A percentile compares a stretch with the other conserved stretches of the same genome.
Evolutionary conservation across 1,140 invertebrate genomes (phyloP).

Genomic region (Zaprionus vittiger): DNA sequence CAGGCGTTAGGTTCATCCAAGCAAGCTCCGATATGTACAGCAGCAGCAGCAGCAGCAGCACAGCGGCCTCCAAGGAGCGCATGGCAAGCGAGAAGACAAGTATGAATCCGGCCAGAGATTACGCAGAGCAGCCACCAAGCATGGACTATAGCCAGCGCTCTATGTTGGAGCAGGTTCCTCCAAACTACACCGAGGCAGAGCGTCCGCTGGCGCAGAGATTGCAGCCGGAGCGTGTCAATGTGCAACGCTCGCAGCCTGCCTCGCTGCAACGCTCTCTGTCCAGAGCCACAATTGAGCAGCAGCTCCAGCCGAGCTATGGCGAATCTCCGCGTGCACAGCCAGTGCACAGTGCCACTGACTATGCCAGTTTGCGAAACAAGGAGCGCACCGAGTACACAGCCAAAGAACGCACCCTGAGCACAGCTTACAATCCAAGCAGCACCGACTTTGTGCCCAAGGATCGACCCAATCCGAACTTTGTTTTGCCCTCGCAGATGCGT

Average conservation of each 20-base stretch:
- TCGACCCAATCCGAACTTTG: conserved; percentile 62
- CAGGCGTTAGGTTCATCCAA: conserved; percentile 66
- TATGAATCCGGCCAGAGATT: not conserved
- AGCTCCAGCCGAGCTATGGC: not conserved
- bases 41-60: conserved; percentile 4
- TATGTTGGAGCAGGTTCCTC: conserved; percentile 19
- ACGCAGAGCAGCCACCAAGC: not conserved
- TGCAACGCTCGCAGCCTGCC: not conserved
- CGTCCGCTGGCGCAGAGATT: not conserved
- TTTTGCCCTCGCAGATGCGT: conserved; percentile 75
- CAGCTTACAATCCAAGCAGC: conserved; percentile 17
- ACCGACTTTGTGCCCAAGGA: conserved; percentile 42
- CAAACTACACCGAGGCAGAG: not conserved
- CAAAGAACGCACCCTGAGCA: conserved; percentile 35
- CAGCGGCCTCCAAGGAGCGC: conserved; percentile 5
- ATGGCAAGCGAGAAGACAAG: not conserved
- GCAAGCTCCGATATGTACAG: conserved; percentile 23
- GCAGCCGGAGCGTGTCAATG: not conserved
- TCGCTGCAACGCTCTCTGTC: not conserved
- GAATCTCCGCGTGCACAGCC: not conserved
- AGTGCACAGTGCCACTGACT: not conserved
- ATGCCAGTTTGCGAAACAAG: conserved; percentile 4
- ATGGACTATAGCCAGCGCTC: conserved; percentile 2
- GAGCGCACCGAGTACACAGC: conserved; percentile 21
- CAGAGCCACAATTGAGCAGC: not conserved